Percentiles rank a stretch among this genome's conserved stretches.
phyloP scores from a whole-genome alignment of 2,888 invertebrate genomes.

The Mylabris sibirica region DNA sequence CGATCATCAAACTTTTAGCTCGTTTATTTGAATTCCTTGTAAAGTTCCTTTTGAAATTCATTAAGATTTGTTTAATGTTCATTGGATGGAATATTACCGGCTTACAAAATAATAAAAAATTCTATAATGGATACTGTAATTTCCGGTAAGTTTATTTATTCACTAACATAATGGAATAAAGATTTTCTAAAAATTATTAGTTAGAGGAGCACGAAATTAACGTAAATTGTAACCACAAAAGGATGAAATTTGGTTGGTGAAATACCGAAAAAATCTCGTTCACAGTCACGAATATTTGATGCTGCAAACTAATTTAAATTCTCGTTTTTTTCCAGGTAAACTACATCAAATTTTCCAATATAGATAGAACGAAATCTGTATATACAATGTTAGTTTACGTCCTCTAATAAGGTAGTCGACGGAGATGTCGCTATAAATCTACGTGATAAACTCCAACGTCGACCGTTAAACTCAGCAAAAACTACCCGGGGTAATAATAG shows the following conservation, averaged over 20 bases:
- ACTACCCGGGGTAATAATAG: not conserved
- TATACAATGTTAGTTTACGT: not conserved
- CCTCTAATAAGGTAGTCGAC: not conserved
- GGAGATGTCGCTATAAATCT: not conserved
- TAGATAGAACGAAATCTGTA: not conserved
- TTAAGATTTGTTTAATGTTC: not conserved
- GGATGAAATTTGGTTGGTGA: no score
- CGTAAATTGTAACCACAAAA: no score
- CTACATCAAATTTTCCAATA: not conserved
- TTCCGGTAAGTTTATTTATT: no score
- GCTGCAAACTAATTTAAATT: no score
- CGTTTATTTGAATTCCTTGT: constrained; percentile 1
- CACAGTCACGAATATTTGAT: no score
- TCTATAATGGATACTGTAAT: no score
- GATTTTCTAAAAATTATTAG: no score
- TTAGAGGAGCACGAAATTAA: no score
- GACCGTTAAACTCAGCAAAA: constrained; percentile 1
- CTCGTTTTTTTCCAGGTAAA: not conserved
- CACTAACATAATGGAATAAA: no score
- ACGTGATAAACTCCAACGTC: not conserved
- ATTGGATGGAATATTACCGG: not conserved
- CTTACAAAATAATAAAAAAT: no score
- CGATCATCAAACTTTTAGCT: not conserved
- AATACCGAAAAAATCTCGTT: no score
- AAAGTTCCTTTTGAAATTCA: not conserved